Evolutionary conservation across 2,797 vertebrate genomes (phyloP).

Genomic region (Poeciliopsis paucimaculata): DNA sequence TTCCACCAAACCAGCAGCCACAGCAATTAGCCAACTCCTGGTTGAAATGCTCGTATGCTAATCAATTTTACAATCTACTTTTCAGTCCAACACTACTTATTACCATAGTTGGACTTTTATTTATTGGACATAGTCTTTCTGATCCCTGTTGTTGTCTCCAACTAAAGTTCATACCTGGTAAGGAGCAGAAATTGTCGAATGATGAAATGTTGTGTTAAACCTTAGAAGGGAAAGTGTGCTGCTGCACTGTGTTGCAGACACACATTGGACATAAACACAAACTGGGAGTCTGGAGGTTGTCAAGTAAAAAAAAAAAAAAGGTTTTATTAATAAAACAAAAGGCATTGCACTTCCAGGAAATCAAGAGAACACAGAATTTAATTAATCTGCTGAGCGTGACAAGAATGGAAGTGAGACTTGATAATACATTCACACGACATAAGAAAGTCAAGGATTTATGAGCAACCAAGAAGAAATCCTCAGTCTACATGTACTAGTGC

Average conservation of each 20-base stretch:
- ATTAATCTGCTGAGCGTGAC: background rate
- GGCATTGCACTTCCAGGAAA: background rate
- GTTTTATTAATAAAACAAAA: constrained; percentile 13
- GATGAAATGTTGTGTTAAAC: background rate
- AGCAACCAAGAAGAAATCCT: background rate
- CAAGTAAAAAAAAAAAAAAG: background rate
- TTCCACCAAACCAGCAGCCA: too few relatives aligned
- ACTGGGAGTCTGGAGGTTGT: background rate
- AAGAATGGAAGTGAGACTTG: background rate
- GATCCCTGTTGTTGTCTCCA: background rate
- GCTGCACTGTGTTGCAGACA: background rate
- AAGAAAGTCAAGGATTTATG: background rate
- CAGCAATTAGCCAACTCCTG: too few relatives aligned
- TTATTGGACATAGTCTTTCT: background rate
- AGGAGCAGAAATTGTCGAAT: background rate
- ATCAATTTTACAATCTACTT: too few relatives aligned
- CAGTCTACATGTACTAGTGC: background rate
- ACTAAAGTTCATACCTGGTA: background rate
- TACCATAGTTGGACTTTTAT: background rate
- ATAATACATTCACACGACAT: background rate
- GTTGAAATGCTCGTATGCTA: too few relatives aligned
- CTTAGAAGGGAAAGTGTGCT: background rate
- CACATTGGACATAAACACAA: background rate
- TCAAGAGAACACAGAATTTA: background rate
- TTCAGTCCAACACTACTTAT: background rate